Evolutionary conservation across 2,888 invertebrate species (phyloP).

Genomic region (Rhabditoides inermis): DNA sequence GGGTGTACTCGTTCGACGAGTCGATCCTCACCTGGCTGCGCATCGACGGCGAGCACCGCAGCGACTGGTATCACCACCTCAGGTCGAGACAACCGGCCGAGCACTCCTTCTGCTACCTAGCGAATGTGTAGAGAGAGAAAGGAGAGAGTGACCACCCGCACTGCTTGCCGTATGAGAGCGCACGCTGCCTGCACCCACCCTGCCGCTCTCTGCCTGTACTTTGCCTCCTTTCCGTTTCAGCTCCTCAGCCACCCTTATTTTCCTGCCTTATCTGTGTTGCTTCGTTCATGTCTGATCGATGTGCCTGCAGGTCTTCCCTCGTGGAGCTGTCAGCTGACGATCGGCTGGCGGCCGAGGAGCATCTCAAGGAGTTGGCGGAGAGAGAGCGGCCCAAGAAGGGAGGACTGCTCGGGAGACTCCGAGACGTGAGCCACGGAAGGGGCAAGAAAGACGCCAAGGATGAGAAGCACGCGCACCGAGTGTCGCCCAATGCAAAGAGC

Average conservation of each 20-base stretch:
- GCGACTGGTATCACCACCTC: conserved; percentile 31
- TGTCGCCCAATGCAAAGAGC: no score
- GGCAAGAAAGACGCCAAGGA: conserved; percentile 34
- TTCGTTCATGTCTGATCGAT: no score
- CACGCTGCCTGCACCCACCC: no score
- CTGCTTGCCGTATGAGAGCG: no score
- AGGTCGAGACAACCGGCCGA: no score
- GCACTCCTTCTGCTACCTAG: neutral
- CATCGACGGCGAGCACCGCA: conserved; percentile 34
- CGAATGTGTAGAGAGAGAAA: neutral
- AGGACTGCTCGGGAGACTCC: conserved; percentile 45
- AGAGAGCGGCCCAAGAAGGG: conserved; percentile 38
- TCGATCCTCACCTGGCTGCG: conserved; percentile 45
- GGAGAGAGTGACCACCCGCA: no score
- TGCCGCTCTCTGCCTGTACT: no score
- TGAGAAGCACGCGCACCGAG: no score
- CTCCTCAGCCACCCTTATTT: no score
- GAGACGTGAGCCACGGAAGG: conserved; percentile 47
- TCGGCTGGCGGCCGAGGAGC: conserved; percentile 38
- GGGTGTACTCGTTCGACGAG: conserved; percentile 48
- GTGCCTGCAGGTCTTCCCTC: no score
- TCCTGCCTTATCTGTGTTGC: no score
- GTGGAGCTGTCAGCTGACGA: conserved; percentile 46
- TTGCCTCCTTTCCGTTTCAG: no score
- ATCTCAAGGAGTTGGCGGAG: conserved; percentile 33